phyloP scores from a whole-genome alignment of 1,140 invertebrate species.

The Microvelia longipes region DNA sequence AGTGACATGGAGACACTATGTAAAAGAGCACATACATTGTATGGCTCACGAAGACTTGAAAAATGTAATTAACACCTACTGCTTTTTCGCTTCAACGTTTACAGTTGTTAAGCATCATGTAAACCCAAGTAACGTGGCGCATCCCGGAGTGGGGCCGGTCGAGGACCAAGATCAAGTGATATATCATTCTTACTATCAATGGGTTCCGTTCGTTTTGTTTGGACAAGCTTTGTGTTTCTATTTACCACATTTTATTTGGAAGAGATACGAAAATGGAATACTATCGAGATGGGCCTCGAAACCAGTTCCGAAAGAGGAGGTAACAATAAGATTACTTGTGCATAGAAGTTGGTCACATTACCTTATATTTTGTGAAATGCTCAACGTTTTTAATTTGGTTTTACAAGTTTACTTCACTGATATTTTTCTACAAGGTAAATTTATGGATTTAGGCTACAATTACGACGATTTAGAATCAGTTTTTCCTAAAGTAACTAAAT shows the following conservation, averaged over 20 bases:
- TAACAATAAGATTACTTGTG: constrained; percentile 4
- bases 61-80: constrained; percentile 50
- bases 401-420: constrained; percentile 47
- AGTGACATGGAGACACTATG: constrained; percentile 83
- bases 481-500: constrained; percentile 30
- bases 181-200: constrained; percentile 73
- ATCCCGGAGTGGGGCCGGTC: constrained; percentile 28
- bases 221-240: constrained; percentile 62
- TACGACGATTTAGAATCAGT: constrained; percentile 30
- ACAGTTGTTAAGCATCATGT: constrained; percentile 31
- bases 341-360: constrained; percentile 23
- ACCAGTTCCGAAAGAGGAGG: not conserved
- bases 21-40: constrained; percentile 86
- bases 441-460: constrained; percentile 41
- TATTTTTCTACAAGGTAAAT: constrained; percentile 50
- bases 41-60: constrained; percentile 42
- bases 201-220: constrained; percentile 66
- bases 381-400: constrained; percentile 33
- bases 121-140: constrained; percentile 18
- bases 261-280: constrained; percentile 49
- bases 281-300: constrained; percentile 22
- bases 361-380: constrained; percentile 33
- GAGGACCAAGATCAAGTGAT: constrained; percentile 36
- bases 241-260: constrained; percentile 57
- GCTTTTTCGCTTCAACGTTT: constrained; percentile 62